Evolutionary conservation across 2,797 vertebrate genomes (phyloP), one percentile per base, ranked within the genome.

Genomic region (Tapirus indicus): DNA sequence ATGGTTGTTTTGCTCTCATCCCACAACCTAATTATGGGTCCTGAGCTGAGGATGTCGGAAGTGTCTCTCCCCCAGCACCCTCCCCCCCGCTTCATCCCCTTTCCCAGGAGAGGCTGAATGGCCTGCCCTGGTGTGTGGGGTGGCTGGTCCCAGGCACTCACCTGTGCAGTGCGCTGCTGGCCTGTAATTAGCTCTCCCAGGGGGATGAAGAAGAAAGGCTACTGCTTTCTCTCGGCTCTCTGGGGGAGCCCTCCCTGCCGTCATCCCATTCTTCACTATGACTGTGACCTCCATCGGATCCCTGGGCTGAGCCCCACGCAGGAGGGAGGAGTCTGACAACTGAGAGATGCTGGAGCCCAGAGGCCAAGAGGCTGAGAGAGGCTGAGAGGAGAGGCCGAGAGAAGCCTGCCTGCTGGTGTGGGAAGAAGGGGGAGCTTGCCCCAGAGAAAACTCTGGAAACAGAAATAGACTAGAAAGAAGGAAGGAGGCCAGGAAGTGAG

Each of bases 21-120:
- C 97, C 97, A 97, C 95, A 97, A 68, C 92, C 96, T 98, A 97
- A 98, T 98, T 98, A 98, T 95, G 97, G 97, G 93, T 84, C 96
- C 97, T 54, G 91, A 87, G 66, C 75, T 92, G 95, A 96, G 77
- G 84, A 82, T 92, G 92, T 97, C 29, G 12, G 86, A 94, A 96
- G 95, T 91, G 68, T 97, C 87, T 97, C 69, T 95, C 83, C 52
- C 86, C 62, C 13, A 9, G 52, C 38, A 90, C 79, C 75, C 91
- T 97, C 93, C 90, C 82, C 54, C 60, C 64, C 44, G 2, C 25
- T 17, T 79, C 60, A 94, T 60, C 60, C 75, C 69, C 16, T 58
- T 97, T 88, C 71, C 60, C 85, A 72, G 88, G 94, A 92, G 87
- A 75, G 35, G 75, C 92, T 29, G 47, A 35, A 38, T 35, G 68